phyloP scores from a whole-genome alignment of 2,888 invertebrate species.

The Rhimphoctona megacephalus region DNA sequence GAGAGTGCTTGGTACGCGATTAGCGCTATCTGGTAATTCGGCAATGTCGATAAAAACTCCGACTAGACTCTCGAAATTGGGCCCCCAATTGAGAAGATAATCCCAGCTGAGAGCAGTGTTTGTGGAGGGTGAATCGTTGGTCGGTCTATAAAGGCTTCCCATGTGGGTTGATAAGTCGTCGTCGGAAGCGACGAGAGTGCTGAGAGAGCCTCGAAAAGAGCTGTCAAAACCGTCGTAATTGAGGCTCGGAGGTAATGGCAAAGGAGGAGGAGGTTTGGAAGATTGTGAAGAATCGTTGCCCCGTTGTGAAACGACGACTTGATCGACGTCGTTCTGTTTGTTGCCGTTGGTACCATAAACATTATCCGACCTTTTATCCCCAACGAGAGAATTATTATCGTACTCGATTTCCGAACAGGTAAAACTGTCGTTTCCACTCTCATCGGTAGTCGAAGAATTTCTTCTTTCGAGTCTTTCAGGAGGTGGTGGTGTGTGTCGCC shows the following conservation, averaged over 20 bases:
- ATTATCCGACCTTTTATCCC: slow-evolving; percentile 90
- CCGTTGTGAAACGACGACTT: slow-evolving; percentile 79
- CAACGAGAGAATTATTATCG: slow-evolving; percentile 94
- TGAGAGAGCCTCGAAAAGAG: slow-evolving; percentile 96
- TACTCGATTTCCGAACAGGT: slow-evolving; percentile 99
- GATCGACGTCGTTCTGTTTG: slow-evolving; percentile 86
- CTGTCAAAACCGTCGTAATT: slow-evolving; percentile 97
- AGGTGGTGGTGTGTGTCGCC: slow-evolving; percentile 89
- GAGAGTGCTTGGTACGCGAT: slow-evolving; percentile 90
- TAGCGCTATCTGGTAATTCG: slow-evolving; percentile 92
- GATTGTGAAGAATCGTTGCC: slow-evolving; percentile 85
- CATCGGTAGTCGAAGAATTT: slow-evolving; percentile 95
- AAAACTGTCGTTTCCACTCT: slow-evolving; percentile 97
- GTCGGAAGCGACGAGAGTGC: slow-evolving; percentile 97
- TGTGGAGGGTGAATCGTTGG: slow-evolving; percentile 88
- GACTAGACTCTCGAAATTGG: slow-evolving; percentile 97
- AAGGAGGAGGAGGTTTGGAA: slow-evolving; percentile 86
- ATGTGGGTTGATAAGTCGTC: slow-evolving; percentile 94
- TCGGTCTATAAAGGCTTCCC: slow-evolving; percentile 92
- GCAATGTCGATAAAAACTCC: slow-evolving; percentile 99
- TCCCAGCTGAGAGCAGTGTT: slow-evolving; percentile 95
- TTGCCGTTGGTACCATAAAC: slow-evolving; percentile 85
- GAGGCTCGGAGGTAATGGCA: slow-evolving; percentile 89
- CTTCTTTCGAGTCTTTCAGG: slow-evolving; percentile 87
- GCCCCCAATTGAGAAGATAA: slow-evolving; percentile 97